A percentile compares a stretch with the other conserved stretches of the same genome.
Conservation (phyloP, 2,797 vertebrate species). For the Poecilia gillii region DNA sequence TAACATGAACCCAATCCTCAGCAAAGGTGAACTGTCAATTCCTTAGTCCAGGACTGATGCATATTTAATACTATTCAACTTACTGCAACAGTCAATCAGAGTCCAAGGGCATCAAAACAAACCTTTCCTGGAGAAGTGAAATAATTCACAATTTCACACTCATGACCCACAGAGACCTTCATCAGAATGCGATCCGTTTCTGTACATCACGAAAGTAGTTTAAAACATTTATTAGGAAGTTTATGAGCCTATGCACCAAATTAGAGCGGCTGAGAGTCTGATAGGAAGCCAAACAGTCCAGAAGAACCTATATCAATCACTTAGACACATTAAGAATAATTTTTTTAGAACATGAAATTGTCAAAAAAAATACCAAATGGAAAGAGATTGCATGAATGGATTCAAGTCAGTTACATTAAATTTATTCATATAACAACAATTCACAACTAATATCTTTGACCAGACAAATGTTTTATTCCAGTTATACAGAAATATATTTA, state of each 20-base stretch:
- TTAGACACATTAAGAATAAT: neutral
- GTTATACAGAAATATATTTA: neutral
- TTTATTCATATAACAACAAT: neutral
- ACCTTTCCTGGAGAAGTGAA: slow-evolving; percentile 3
- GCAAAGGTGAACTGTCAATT: slow-evolving; percentile 17
- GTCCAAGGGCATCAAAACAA: slow-evolving; percentile 5
- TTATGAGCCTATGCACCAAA: neutral
- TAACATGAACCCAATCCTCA: slow-evolving; percentile 24
- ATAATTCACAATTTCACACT: slow-evolving; percentile 9
- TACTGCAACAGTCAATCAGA: slow-evolving; percentile 7
- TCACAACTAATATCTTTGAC: neutral
- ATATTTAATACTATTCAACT: slow-evolving; percentile 13
- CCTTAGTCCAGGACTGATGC: slow-evolving; percentile 21
- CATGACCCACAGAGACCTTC: slow-evolving; percentile 8
- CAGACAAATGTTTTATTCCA: neutral
- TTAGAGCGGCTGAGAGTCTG: slow-evolving; percentile 5
- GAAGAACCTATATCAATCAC: neutral
- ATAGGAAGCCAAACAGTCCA: neutral
- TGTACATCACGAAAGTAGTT: slow-evolving; percentile 18
- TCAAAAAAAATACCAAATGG: neutral
- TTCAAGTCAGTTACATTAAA: neutral
- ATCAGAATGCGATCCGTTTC: slow-evolving; percentile 15
- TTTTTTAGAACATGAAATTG: neutral
- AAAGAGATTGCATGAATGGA: neutral
- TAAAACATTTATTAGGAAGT: slow-evolving; percentile 1